phyloP scores from a whole-genome alignment of 2,888 invertebrate genomes.

The Aleiodes alternator region DNA sequence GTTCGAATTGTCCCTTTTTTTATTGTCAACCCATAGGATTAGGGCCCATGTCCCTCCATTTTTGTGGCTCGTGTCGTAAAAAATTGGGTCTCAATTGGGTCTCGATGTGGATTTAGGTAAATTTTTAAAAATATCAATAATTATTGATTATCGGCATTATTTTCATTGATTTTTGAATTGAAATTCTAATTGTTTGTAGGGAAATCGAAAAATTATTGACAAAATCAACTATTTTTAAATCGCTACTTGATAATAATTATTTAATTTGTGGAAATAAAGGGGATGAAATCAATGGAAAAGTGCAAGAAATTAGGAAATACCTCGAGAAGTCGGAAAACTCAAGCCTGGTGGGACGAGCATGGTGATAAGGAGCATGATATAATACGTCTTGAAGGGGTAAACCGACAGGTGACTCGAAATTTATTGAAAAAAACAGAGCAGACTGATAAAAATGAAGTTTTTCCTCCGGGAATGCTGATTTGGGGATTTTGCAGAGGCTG shows the following conservation, averaged over 20 bases:
- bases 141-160: no score
- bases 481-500: constrained; percentile 69
- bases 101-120: background rate
- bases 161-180: no score
- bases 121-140: background rate
- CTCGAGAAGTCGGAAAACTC: constrained; percentile 17
- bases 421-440: background rate
- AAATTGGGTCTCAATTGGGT: background rate
- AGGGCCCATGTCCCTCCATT: constrained; percentile 8
- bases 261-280: constrained; percentile 1
- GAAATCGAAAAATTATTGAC: no score
- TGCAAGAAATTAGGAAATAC: background rate
- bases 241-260: constrained; percentile 6
- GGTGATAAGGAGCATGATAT: constrained; percentile 26
- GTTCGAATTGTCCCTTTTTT: constrained; percentile 17
- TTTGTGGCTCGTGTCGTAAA: constrained; percentile 12
- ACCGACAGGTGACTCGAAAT: constrained; percentile 22
- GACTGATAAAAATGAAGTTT: constrained; percentile 37
- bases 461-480: constrained; percentile 62
- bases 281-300: background rate
- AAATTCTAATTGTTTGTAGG: no score
- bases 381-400: constrained; percentile 15
- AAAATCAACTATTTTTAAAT: no score
- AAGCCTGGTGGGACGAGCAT: constrained; percentile 32
- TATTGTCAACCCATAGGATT: constrained; percentile 27